Base-by-base conservation (phyloP, 2,797 vertebrate genomes). In the Vultur gryphus region DNA sequence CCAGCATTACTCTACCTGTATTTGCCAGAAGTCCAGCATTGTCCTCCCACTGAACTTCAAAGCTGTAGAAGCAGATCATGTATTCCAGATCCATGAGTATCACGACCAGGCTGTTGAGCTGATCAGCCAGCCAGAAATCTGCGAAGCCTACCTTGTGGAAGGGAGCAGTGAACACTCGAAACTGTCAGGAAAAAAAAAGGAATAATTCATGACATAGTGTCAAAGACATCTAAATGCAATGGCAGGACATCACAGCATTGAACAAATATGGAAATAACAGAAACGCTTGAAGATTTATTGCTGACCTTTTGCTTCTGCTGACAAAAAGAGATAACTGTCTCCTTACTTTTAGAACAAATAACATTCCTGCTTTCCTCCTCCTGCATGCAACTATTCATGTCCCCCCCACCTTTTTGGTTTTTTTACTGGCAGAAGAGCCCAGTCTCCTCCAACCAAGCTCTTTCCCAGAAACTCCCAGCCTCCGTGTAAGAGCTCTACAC, bases 91-190 rank as follows among this genome's bases (percentile, higher is more conserved):
- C 99, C 99, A 99, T 99, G 84, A 99, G 98, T 93, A 99, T 99
- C 84, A 99, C 97, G 5, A 98, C 99, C 95, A 99, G 98, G 93
- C 99, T 99, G 98, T 99, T 99, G 70, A 99, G 98, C 98, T 99
- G 99, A 98, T 99, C 99, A 9, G 99, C 99, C 97, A 99, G 98
- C 99, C 99, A 99, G 98, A 99, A 99, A 98, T 99, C 99, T 84
- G 99, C 99, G 10, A 99, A 99, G 97, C 99, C 99, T 51, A 99
- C 99, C 19, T 99, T 99, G 97, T 99, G 99, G 97, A 99, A 99
- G 21, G 99, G 99, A 93, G 99, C 99, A 4, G 99, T 99, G 97
- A 99, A 99, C 77, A 99, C 99, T 78, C 99, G 99, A 93, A 99
- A 99, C 99, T 99, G 96, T 69, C 73, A 89, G 69, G 84, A 58